Base-by-base conservation (phyloP, 2,888 invertebrate genomes). In the Cataglyphis cursor region DNA sequence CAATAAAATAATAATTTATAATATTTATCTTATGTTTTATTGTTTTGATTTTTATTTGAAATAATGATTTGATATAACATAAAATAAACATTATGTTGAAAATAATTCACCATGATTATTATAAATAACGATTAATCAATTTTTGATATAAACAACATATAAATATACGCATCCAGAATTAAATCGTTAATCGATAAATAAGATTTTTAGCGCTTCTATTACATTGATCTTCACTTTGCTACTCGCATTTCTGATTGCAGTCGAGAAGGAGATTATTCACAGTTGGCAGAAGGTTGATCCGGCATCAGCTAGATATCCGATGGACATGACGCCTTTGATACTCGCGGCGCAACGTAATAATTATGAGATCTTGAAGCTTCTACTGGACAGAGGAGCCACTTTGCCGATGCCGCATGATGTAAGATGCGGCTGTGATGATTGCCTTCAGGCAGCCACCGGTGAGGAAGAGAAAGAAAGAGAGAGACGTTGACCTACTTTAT, bases 321-420 rank as follows among this genome's bases (percentile, higher is more conserved):
- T 98, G 0, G 99, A 99, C 95, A 97, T 99, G 90, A 99, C 99
- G 0, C 99, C 99, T 0, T 95, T 99, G 84, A 98, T 99, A 93
- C 95, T 99, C 89, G 99, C 99, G 0, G 99, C 99, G 38, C 99
- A 99, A 94, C 96, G 97, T 93, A 98, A 99, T 94, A 99, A 99
- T 95, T 99, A 99, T 93, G 99, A 99, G 95, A 99, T 99, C 92
- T 96, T 99, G 89, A 99, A 99, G 95, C 97, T 99, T 80, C 96
- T 99, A 28, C 95, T 99, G 82, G 99, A 99, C 94, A 96, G 99
- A 73, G 99, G 99, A 28, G 99, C 99, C 8, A 98, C 98, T 2
- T 96, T 99, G 76, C 98, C 98, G 0, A 97, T 98, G 96, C 98
- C 98, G 35, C 98, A 98, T 93, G 98, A 98, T 91, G 97, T 98